Evolutionary conservation across 1,140 invertebrate species (phyloP).

Genomic region (Pararge aegeria): DNA sequence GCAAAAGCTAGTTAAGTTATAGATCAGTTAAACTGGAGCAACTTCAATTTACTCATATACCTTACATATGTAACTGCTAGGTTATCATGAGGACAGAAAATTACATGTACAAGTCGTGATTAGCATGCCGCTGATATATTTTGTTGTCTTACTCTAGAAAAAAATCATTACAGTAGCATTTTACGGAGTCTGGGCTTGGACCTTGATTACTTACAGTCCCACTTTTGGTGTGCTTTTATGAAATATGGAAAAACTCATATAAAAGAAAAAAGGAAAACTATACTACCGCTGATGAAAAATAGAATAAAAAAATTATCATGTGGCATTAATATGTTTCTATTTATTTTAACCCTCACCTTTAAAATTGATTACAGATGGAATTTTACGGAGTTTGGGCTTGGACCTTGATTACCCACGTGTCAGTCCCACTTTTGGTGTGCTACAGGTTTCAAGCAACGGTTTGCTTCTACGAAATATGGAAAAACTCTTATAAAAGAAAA

Average conservation of each 20-base stretch:
- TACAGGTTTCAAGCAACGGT: slow-evolving; percentile 90
- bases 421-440: slow-evolving; percentile 86
- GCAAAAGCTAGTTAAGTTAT: too few relatives aligned
- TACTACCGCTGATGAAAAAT: slow-evolving; percentile 47
- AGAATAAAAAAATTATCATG: slow-evolving; percentile 65
- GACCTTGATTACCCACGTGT: slow-evolving; percentile 87
- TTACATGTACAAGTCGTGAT: too few relatives aligned
- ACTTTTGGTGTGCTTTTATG: slow-evolving; percentile 87
- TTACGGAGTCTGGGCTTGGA: slow-evolving; percentile 86
- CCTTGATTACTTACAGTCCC: slow-evolving; percentile 87
- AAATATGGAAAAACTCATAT: slow-evolving; percentile 88
- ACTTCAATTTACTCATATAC: too few relatives aligned
- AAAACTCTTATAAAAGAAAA: slow-evolving; percentile 80
- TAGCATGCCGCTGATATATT: too few relatives aligned
- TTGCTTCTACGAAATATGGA: slow-evolving; percentile 92
- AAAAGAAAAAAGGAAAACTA: slow-evolving; percentile 64
- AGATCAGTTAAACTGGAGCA: too few relatives aligned
- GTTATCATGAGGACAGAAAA: too few relatives aligned
- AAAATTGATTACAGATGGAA: too few relatives aligned
- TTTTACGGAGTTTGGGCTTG: slow-evolving; percentile 86
- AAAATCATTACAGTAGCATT: slow-evolving; percentile 85
- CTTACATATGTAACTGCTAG: too few relatives aligned
- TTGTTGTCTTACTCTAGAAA: too few relatives aligned
- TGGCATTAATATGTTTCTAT: slow-evolving; percentile 28
- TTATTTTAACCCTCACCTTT: too few relatives aligned